Base-by-base conservation (phyloP, 2,888 invertebrate species). In the Andrena marginata region DNA sequence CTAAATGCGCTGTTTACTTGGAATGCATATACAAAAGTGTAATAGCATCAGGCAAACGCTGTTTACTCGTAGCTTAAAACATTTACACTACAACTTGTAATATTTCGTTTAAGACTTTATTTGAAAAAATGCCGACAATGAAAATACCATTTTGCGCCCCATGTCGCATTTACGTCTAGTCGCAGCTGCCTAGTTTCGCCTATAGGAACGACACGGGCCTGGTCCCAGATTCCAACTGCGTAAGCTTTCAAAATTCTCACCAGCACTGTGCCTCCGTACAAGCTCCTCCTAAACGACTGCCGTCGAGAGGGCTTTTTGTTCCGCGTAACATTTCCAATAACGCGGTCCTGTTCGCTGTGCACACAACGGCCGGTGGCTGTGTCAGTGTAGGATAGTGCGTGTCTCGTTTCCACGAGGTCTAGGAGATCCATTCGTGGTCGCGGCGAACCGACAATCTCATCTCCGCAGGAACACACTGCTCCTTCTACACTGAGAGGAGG, bases 401-500 rank as follows among this genome's bases (percentile, higher is more conserved):
- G 82, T 68, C 75, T 77, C 77, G 56, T 73, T 72, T 64, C 56
- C 51, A 71, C 16, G 29, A 16, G 63, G 31, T 68, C 65, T 76
- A 74, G 62, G 62, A 65, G 73, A 84, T 68, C 76, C 68, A 72
- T 80, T 71, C 70, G 77, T 71, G 83, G 72, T n/a, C 26, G 76
- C 64, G 86, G 67, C 74, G 67, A 71, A 56, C 76, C 79, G 75
- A 85, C 80, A 87, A 85, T 87, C 87, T 85, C 87, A 82, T 87
- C 82, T 85, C 77, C 59, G 42, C 82, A 74, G 77, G 82, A 86
- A 82, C 87, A 84, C 77, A 69, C 70, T 54, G 78, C 71, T 74
- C 65, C 73, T 62, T 62, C 54, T 59, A 23, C 51, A 67, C 60
- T 68, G 42, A 31, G 60, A 62, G 80, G n/a, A 4, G 68, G 68